Conservation (phyloP, 2,797 vertebrate species). For the Rhabdomys pumilio region DNA sequence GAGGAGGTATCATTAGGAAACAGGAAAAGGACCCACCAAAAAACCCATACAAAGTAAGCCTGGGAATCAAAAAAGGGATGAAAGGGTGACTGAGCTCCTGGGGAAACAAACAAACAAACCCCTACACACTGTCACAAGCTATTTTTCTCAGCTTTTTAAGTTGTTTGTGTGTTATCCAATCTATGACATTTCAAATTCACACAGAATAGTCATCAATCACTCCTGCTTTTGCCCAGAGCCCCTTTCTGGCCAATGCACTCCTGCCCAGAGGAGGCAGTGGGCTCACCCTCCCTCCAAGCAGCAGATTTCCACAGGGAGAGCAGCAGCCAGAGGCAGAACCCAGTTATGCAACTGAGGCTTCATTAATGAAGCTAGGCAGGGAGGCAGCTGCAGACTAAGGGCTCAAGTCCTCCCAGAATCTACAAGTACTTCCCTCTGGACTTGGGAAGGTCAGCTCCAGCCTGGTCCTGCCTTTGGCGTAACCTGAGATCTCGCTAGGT, state of each 20-base stretch:
- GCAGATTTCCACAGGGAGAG: not conserved
- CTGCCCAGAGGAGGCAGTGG: not conserved
- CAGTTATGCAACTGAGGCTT: not conserved
- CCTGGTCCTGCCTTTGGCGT: not conserved
- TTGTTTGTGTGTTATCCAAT: slow-evolving; percentile 34
- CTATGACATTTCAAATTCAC: slow-evolving; percentile 51
- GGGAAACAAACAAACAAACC: not conserved
- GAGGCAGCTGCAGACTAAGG: not conserved
- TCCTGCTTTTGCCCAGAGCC: not conserved
- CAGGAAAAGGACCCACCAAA: not conserved
- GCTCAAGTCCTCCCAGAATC: not conserved
- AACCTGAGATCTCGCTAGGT: not conserved
- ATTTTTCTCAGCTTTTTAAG: slow-evolving; percentile 47
- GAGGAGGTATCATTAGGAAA: not conserved
- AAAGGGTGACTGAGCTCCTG: not conserved
- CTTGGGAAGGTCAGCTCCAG: not conserved
- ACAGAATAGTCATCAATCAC: not conserved
- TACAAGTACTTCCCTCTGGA: not conserved
- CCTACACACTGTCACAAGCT: not conserved
- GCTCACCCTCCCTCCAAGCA: not conserved
- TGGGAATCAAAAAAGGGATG: not conserved
- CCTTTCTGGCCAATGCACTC: not conserved
- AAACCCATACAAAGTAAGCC: not conserved
- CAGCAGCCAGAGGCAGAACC: not conserved
- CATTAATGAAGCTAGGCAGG: not conserved